phyloP scores from a whole-genome alignment of 2,113 vertebrate genomes.

The Opisthocomus hoazin region DNA sequence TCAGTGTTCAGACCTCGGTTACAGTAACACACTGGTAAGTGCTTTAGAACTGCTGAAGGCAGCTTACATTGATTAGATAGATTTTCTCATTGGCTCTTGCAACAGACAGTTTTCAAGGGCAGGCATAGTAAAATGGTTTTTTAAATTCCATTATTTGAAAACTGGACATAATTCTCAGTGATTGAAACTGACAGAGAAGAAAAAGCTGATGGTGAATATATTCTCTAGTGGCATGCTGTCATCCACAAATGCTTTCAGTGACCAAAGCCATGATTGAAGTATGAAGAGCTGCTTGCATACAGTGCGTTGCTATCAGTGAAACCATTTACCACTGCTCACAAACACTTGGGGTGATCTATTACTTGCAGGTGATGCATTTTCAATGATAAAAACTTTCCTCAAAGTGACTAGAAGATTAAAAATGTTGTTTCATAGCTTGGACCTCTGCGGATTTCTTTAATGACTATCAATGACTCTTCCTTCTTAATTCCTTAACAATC shows the following conservation, averaged over 20 bases:
- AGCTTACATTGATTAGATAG: constrained; percentile 11
- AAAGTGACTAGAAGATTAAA: neutral
- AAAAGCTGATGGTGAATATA: neutral
- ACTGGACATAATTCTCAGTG: constrained; percentile 26
- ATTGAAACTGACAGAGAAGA: constrained; percentile 25
- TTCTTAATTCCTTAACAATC: neutral
- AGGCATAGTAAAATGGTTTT: neutral
- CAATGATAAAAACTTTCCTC: neutral
- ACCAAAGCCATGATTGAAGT: constrained; percentile 16
- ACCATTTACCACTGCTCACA: neutral
- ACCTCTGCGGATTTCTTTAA: neutral
- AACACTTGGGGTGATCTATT: neutral
- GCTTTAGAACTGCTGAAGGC: neutral
- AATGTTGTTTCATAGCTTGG: neutral
- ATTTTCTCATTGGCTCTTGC: constrained; percentile 19
- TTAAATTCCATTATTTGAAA: constrained; percentile 30
- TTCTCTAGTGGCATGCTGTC: constrained; percentile 1
- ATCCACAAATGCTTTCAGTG: neutral
- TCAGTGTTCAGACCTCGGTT: neutral
- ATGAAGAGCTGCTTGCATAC: neutral
- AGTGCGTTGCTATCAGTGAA: neutral
- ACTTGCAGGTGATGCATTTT: neutral
- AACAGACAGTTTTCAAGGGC: constrained; percentile 36
- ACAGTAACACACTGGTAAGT: neutral
- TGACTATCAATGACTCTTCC: accelerated